Percentiles rank a stretch among this genome's conserved stretches.
Conservation (phyloP, 2,797 vertebrate species). For the Falco berigora region DNA sequence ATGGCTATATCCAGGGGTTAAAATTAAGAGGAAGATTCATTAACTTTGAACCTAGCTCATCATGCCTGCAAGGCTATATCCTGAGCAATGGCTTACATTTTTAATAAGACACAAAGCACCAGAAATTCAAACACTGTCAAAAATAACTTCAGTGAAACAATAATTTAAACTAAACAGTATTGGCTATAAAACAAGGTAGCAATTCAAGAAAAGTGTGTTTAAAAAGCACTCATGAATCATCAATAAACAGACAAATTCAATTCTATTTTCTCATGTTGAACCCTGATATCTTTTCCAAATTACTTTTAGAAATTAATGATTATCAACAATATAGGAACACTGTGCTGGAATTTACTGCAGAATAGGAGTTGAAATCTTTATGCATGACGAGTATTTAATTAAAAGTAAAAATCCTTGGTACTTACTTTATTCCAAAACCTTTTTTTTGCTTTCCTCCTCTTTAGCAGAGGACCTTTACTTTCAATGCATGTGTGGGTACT, state of each 20-base stretch:
- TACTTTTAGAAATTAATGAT: background rate
- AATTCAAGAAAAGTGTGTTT: background rate
- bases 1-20: slow-evolving; percentile 11
- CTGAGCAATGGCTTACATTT: background rate
- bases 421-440: background rate
- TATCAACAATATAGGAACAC: background rate
- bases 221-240: background rate
- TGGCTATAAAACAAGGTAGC: background rate
- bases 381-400: background rate
- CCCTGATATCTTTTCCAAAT: background rate
- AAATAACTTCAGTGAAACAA: background rate
- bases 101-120: background rate
- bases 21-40: slow-evolving; percentile 32
- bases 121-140: background rate
- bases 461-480: background rate
- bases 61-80: background rate
- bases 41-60: slow-evolving; percentile 18
- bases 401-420: background rate
- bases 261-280: background rate
- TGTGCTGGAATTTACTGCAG: background rate
- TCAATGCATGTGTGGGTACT: background rate
- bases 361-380: background rate
- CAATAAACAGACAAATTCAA: background rate
- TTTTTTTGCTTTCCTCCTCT: background rate
- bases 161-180: background rate